These are phyloP conservation scores for Pyrochroa serraticornis DNA, from an alignment of 2,888 invertebrate genomes.

Conservation along the genomic window DNA sequence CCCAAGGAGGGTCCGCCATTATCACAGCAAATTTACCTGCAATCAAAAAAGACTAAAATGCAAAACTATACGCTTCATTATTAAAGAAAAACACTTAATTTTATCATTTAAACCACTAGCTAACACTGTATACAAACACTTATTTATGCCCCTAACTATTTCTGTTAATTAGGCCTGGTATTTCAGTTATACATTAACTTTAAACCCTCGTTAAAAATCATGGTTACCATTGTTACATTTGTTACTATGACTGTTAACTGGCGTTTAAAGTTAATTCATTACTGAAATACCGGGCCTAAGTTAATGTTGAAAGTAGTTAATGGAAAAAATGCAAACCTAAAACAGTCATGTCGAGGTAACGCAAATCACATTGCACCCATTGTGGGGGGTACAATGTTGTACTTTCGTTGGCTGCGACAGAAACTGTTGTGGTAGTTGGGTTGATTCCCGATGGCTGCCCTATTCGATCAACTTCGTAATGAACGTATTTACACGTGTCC, in stretches of 20 bases:
- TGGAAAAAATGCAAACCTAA: constrained; percentile 62
- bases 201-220: too few relatives aligned
- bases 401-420: constrained; percentile 51
- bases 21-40: constrained; percentile 95
- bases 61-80: too few relatives aligned
- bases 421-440: constrained; percentile 42
- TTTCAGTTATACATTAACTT: too few relatives aligned
- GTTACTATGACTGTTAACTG: too few relatives aligned
- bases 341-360: constrained; percentile 89
- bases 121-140: too few relatives aligned
- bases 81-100: too few relatives aligned
- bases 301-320: too few relatives aligned
- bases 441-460: constrained; percentile 59
- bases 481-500: constrained; percentile 98
- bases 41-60: constrained; percentile 9
- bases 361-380: constrained; percentile 96
- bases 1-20: constrained; percentile 99
- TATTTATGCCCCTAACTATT: too few relatives aligned
- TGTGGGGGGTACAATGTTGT: constrained; percentile 86
- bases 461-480: constrained; percentile 92
- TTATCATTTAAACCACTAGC: too few relatives aligned
- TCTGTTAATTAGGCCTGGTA: too few relatives aligned
- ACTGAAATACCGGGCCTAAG: background rate
- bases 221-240: too few relatives aligned
- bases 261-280: background rate